Base-by-base conservation (phyloP, 2,797 vertebrate genomes). In the Chrysocyon brachyurus region DNA sequence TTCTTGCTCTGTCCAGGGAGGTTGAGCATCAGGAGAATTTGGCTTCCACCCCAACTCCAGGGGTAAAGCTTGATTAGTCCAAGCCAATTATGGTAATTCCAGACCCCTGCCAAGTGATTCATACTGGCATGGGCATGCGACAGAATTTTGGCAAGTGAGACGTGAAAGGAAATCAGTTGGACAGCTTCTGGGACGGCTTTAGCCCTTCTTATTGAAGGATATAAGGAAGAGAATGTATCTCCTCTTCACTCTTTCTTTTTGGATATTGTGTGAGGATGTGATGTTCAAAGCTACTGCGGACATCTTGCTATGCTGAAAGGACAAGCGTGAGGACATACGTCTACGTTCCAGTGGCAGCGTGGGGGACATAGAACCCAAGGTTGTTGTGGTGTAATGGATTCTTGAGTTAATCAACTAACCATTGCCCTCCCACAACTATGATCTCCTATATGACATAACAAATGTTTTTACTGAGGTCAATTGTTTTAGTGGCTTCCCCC, bases 141-240 rank as follows among this genome's bases (percentile, higher is more conserved):
- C 95, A 98, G 93, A 90, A 96, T 87, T 95, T 89, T 97, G 96
- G 94, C 93, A 96, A 87, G 49, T 90, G 72, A 96, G n/a, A 54
- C 75, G 90, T 82, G 63, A 92, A 79, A 36, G 52, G 17, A 88
- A 87, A 93, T 95, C 93, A 97, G 68, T 86, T 90, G 77, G 56
- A 84, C 73, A 86, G 81, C 85, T 97, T 94, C 81, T 86, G 73
- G 66, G 66, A 63, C 63, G 52, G 31, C 90, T 96, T 90, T 70
- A 90, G 78, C 28, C 49, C 85, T 85, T 78, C 72, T 79, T 94
- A 79, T 77, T 87, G 91, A 94, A 78, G 63, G 40, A 92, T 28
- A 61, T 54, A 87, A 85, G 57, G 68, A 90, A 89, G 31, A 31
- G 26, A 96, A 85, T 63, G 21, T 79, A 79, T 54, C 54, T 36